Base-by-base conservation (phyloP, 2,888 invertebrate genomes). In the Drosophila maculinotata region DNA sequence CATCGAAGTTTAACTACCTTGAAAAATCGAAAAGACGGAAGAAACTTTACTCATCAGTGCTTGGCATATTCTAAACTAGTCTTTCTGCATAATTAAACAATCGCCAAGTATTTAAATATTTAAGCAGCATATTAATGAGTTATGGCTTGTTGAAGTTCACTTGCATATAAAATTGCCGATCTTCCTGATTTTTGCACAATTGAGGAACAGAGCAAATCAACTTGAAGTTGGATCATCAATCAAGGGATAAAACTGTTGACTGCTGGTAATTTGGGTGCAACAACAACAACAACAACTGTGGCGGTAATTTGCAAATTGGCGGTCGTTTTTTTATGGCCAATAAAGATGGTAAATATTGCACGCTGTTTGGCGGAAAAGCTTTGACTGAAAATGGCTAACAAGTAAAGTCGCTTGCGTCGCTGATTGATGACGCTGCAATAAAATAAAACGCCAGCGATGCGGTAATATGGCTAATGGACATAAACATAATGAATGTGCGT, bases 341-440 rank as follows among this genome's bases (percentile, higher is more conserved):
- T 41, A 26, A 38, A 53, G 58, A 39, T 67, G 44, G 39, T 36
- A 45, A 60, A 28, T 30, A 20, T 23, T 17, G 36, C 56, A 60
- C 53, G 63, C 56, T 67, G 64, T 25, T 20, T 47, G 2, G 72
- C 67, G 79, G 75, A 75, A 77, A 76, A 72, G 28, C 36, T 15
- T 44, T 15, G 9, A 30, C 23, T 35, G 51, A 17, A 54, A 48
- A 79, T 15, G 9, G 33, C 23, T 35, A 47, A 17, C 51, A 48
- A 79, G 33, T 59, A 39, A 31, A 36, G n/a, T n/a, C 17, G 41
- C 23, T 39, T 42, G 54, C 39, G 35, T 41, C 10, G 52, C 25
- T 76, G 82, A 83, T 84, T 75, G 77, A 87, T 85, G 87, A 85
- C 72, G 62, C 58, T 62, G 73, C 85, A 75, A 71, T 71, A 70